Evolutionary conservation across 2,888 invertebrate species (phyloP), one percentile per base, ranked within the genome.

Genomic region (Spicauda simplicius): DNA sequence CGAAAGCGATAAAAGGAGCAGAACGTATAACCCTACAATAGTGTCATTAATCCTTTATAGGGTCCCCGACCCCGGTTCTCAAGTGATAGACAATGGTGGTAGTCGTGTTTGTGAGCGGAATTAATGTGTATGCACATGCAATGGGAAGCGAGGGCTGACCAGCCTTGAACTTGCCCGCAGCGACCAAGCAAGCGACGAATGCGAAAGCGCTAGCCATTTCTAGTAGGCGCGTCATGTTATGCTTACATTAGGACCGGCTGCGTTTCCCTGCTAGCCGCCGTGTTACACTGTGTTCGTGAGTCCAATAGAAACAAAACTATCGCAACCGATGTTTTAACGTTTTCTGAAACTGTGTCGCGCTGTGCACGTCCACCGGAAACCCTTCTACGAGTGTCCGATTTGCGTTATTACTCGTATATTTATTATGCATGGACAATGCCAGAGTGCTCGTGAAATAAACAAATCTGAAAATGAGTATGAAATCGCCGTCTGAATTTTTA

Each of bases 11-110:
- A 86, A 84, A 82, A 82, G 82, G 80, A 80, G 80, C 81, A 75
- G 80, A 80, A 79, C 81, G 77, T 78, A 80, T 79, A 80, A 81
- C 82, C 78, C 80, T 81, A 88, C 89, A 90, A 89, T 88, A 81
- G 85, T 86, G 85, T 87, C 90, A 89, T 91, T 90, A 92, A 89
- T 91, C 88, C 87, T 91, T 86, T 89, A 91, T 87, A 86, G 82
- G 91, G 85, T 87, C 86, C 76, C 77, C 82, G 88, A 90, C 84
- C 92, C 80, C 82, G 61, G 80, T 75, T 76, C 80, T 77, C 79
- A 79, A 81, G 87, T 90, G 90, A 91, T 91, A 93, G 92, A 93
- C 92, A 92, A 93, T 93, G 91, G 90, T 87, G 85, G 88, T 87
- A 86, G 90, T 83, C 78, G 85, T 74, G 85, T 80, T 85, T 91